phyloP scores from a whole-genome alignment of 2,888 invertebrate species.

The Drepana falcataria region DNA sequence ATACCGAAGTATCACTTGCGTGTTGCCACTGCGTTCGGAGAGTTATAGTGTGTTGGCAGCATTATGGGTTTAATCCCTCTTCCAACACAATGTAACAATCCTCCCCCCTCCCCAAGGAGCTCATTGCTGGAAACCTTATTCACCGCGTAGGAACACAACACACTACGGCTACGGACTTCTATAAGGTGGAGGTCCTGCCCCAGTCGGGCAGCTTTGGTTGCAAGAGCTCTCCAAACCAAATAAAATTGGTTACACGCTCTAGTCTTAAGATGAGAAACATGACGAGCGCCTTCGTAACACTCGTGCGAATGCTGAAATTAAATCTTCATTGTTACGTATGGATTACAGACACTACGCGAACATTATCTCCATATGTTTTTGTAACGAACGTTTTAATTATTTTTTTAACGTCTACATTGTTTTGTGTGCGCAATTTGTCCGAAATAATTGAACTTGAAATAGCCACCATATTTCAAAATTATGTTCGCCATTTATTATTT shows the following conservation, averaged over 20 bases:
- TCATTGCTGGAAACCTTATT: no score
- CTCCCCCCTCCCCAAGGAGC: no score
- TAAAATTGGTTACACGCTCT: not conserved
- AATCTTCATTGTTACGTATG: not conserved
- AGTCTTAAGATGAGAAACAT: not conserved
- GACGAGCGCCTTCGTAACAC: not conserved
- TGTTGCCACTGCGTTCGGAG: no score
- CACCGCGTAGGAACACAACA: no score
- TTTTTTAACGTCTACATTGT: not conserved
- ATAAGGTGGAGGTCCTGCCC: no score
- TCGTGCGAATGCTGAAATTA: not conserved
- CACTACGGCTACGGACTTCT: no score
- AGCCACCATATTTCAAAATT: not conserved
- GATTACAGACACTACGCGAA: not conserved
- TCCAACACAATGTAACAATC: no score
- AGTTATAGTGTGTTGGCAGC: no score
- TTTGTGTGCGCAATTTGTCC: not conserved
- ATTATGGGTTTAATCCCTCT: no score
- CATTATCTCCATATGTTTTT: not conserved
- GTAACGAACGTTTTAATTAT: not conserved
- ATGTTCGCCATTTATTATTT: not conserved
- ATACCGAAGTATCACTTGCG: no score
- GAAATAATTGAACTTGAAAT: not conserved
- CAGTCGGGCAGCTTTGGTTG: not conserved
- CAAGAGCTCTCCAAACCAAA: not conserved